Percentiles rank a stretch among this genome's conserved stretches.
phyloP scores from a whole-genome alignment of 2,888 invertebrate species.

The Phytoseiulus persimilis region DNA sequence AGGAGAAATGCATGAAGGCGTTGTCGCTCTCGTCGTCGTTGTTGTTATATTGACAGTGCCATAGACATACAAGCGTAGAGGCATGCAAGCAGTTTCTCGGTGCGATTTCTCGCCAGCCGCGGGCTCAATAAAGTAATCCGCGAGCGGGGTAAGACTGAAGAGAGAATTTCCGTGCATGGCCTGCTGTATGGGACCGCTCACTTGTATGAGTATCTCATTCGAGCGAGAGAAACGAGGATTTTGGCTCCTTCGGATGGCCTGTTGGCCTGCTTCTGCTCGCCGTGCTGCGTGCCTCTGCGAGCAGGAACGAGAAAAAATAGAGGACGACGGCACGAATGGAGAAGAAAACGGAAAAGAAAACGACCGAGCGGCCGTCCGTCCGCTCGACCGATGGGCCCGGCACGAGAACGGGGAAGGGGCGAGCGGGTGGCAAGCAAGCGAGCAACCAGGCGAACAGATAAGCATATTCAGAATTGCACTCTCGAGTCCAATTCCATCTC shows the following conservation, averaged over 20 bases:
- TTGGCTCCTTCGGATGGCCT: neutral
- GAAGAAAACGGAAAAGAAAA: neutral
- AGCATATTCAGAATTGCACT: constrained; percentile 5
- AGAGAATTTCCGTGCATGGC: neutral
- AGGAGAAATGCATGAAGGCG: too few relatives aligned
- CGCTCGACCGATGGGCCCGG: neutral
- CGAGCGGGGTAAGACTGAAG: neutral
- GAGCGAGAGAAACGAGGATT: neutral
- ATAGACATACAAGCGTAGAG: too few relatives aligned
- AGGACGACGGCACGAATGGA: neutral
- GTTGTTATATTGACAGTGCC: too few relatives aligned
- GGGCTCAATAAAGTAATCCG: neutral
- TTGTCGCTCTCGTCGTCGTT: too few relatives aligned
- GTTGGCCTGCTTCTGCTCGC: neutral
- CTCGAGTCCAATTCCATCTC: constrained; percentile 5
- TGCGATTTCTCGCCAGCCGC: too few relatives aligned
- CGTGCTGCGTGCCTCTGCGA: neutral
- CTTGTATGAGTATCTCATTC: neutral
- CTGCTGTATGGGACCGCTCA: neutral
- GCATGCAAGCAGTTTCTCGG: neutral
- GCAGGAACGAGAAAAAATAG: neutral
- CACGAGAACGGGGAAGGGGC: neutral
- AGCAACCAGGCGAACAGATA: neutral
- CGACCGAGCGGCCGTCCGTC: neutral
- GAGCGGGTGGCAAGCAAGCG: neutral